Evolutionary conservation across 2,113 vertebrate species (phyloP).

Genomic region (Emydocephalus ijimae): DNA sequence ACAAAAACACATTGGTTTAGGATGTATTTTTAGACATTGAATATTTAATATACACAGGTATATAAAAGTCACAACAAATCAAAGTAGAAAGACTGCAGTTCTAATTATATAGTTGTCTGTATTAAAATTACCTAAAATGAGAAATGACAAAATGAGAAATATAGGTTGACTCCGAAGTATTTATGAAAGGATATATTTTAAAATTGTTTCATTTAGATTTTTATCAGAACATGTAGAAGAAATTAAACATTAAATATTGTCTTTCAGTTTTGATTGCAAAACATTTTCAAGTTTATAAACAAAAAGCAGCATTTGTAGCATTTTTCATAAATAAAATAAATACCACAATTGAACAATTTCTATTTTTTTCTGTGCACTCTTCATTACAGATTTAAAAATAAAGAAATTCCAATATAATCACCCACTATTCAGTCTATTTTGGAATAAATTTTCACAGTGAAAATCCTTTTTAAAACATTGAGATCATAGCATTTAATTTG

Average conservation of each 20-base stretch:
- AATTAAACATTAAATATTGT: neutral
- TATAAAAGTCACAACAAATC: neutral
- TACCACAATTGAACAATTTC: neutral
- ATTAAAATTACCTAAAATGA: neutral
- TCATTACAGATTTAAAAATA: neutral
- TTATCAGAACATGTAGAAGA: neutral
- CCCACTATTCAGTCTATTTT: conserved; percentile 11
- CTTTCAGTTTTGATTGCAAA: neutral
- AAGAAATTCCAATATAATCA: neutral
- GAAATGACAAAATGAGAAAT: neutral
- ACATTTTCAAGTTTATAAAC: neutral
- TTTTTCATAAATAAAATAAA: neutral
- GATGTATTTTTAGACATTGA: neutral
- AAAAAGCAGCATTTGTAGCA: neutral
- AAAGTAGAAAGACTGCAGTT: neutral
- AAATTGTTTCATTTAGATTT: neutral
- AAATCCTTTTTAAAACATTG: neutral
- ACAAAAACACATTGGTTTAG: neutral
- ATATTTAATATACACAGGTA: neutral
- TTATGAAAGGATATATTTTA: neutral
- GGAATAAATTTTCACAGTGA: neutral
- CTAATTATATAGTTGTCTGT: neutral
- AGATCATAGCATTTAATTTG: neutral
- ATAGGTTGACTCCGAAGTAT: neutral
- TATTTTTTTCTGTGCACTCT: neutral